phyloP scores from a whole-genome alignment of 2,797 vertebrate species.

The Simalia tracyae region DNA sequence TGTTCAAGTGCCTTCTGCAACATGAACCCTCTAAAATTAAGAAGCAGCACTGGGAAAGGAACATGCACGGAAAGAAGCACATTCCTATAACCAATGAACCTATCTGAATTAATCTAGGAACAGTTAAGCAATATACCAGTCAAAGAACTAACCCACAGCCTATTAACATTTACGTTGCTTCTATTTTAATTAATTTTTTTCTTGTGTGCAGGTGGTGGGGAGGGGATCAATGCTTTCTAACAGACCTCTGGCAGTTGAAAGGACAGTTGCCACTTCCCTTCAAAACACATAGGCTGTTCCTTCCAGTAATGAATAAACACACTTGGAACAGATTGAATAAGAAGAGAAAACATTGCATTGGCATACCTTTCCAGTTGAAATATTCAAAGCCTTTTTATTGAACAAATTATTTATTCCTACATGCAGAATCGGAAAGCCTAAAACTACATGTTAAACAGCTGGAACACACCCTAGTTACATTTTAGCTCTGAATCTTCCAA shows the following conservation, averaged over 20 bases:
- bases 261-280: slow-evolving; percentile 21
- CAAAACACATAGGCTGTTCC: slow-evolving; percentile 44
- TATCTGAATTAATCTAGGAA: slow-evolving; percentile 63
- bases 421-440: slow-evolving; percentile 84
- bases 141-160: slow-evolving; percentile 63
- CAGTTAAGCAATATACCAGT: slow-evolving; percentile 66
- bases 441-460: slow-evolving; percentile 81
- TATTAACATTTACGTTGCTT: slow-evolving; percentile 57
- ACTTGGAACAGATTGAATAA: slow-evolving; percentile 66
- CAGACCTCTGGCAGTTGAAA: neutral
- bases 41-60: slow-evolving; percentile 68
- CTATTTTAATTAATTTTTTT: slow-evolving; percentile 49
- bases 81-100: slow-evolving; percentile 52
- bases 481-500: slow-evolving; percentile 78
- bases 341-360: slow-evolving; percentile 76
- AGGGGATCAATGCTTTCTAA: neutral
- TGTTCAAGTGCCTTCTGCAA: slow-evolving; percentile 75
- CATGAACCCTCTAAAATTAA: slow-evolving; percentile 80
- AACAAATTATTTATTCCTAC: slow-evolving; percentile 83
- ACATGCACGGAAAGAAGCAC: slow-evolving; percentile 60
- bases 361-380: slow-evolving; percentile 79
- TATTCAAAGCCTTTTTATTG: slow-evolving; percentile 76
- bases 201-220: slow-evolving; percentile 15
- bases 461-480: slow-evolving; percentile 85
- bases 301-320: slow-evolving; percentile 69